A percentile compares a stretch with the other conserved stretches of the same genome.
phyloP scores from a whole-genome alignment of 2,888 invertebrate genomes.

The Rhyacophila evoluta region DNA sequence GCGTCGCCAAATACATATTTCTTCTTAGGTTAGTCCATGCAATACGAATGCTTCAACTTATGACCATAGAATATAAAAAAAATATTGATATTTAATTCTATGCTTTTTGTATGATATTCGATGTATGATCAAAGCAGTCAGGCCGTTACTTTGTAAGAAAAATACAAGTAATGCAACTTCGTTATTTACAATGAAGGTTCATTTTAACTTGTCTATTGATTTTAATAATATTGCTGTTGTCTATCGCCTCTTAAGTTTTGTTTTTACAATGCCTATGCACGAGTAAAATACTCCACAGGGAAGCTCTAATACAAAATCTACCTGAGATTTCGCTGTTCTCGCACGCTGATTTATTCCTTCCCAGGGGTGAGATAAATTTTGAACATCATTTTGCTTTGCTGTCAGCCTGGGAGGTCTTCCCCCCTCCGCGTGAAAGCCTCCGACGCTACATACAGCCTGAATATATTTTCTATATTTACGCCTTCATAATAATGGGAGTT shows the following conservation, averaged over 20 bases:
- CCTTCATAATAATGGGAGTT: conserved; percentile 15
- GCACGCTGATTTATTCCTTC: conserved; percentile 39
- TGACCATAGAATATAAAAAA: no score
- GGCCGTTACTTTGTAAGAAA: no score
- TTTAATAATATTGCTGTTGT: no score
- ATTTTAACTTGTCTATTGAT: no score
- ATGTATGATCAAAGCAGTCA: no score
- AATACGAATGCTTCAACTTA: no score
- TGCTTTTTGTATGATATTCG: no score
- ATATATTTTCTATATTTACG: neutral
- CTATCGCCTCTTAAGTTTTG: neutral
- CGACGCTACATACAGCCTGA: conserved; percentile 12
- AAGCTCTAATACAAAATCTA: neutral
- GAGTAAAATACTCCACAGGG: neutral
- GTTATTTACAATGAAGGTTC: no score
- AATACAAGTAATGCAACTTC: no score
- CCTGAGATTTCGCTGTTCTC: conserved; percentile 25
- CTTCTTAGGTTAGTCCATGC: no score
- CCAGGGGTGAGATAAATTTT: conserved; percentile 47
- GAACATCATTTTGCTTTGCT: conserved; percentile 40
- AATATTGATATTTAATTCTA: no score
- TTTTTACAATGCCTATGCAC: neutral
- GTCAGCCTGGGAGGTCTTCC: neutral
- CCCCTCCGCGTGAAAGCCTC: conserved; percentile 4
- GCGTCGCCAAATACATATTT: no score